phyloP scores from a whole-genome alignment of 2,888 invertebrate genomes.

The Tuberolachnus salignus region DNA sequence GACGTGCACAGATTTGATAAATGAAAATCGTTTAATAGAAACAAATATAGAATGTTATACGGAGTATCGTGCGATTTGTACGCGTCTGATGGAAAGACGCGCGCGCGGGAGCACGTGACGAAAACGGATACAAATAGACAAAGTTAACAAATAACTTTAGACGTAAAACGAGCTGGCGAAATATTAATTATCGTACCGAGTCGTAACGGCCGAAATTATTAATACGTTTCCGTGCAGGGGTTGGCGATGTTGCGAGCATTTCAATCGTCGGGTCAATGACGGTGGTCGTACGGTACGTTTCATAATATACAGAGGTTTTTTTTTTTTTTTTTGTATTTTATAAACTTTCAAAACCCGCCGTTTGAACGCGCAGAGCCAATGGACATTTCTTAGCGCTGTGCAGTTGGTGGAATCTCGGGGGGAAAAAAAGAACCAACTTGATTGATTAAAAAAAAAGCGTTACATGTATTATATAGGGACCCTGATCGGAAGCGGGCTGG shows the following conservation, averaged over 20 bases:
- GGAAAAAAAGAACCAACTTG: too few species aligned
- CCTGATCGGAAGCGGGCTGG: too few species aligned
- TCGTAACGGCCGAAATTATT: constrained; percentile 3
- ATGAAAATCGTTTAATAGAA: constrained; percentile 1
- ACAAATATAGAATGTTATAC: neutral
- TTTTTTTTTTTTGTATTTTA: too few species aligned
- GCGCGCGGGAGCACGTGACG: constrained; percentile 12
- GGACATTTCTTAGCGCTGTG: too few species aligned
- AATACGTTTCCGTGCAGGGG: neutral
- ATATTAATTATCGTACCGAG: neutral
- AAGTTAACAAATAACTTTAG: constrained; percentile 2
- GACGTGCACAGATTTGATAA: neutral
- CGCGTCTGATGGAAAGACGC: neutral
- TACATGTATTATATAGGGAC: too few species aligned
- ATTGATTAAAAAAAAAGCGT: too few species aligned
- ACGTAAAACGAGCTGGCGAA: constrained; percentile 7
- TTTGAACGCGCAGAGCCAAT: too few species aligned
- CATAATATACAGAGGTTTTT: too few species aligned
- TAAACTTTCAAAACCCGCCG: too few species aligned
- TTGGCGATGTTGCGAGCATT: neutral
- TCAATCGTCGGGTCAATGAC: neutral
- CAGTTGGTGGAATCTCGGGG: too few species aligned
- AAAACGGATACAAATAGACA: neutral
- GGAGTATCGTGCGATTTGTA: neutral
- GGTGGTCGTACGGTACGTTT: too few species aligned